phyloP scores from a whole-genome alignment of 2,797 vertebrate species.

The Eurystomus glaucurus region DNA sequence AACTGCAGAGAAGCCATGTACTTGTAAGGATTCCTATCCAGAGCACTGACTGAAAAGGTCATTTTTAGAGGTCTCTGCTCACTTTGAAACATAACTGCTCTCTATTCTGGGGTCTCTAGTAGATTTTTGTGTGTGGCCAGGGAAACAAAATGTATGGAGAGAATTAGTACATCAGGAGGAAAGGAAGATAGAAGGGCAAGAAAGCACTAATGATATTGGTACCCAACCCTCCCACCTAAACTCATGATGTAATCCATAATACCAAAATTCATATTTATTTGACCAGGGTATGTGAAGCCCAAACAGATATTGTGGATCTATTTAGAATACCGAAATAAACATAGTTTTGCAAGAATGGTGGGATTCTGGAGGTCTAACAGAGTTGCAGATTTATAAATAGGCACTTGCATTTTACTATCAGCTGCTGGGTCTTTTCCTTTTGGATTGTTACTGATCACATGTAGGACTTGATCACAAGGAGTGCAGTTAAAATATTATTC shows the following conservation, averaged over 20 bases:
- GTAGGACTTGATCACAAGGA: background rate
- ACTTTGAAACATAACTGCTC: background rate
- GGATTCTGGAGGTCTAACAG: background rate
- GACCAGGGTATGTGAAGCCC: background rate
- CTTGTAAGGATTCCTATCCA: background rate
- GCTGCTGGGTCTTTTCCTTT: background rate
- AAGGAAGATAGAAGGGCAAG: background rate
- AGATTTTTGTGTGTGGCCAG: background rate
- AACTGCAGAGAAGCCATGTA: background rate
- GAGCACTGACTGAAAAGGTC: background rate
- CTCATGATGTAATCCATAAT: background rate
- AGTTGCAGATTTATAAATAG: background rate
- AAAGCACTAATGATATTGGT: background rate
- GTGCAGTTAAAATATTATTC: background rate
- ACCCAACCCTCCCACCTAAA: background rate
- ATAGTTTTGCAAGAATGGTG: background rate
- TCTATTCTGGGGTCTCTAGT: background rate
- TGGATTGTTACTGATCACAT: background rate
- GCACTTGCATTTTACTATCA: background rate
- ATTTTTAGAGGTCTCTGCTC: background rate
- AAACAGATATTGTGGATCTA: slow-evolving; percentile 19
- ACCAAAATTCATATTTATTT: background rate
- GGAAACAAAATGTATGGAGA: background rate
- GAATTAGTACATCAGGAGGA: background rate
- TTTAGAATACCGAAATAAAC: background rate